Base-by-base conservation (phyloP, 2,888 invertebrate species). In the Himalopsyche tibetana region DNA sequence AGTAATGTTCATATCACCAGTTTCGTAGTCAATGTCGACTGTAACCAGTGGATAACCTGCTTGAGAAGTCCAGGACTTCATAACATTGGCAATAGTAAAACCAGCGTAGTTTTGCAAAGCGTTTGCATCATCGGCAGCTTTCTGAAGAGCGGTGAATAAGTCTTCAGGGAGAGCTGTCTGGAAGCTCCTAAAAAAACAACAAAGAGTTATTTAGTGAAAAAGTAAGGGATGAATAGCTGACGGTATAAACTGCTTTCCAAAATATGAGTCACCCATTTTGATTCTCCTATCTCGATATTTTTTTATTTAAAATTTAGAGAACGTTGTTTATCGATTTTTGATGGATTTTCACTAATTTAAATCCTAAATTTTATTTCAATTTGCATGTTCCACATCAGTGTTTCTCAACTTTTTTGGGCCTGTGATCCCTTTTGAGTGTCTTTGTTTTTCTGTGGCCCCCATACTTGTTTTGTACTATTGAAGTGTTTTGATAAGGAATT, bases 61-160 rank as follows among this genome's bases (percentile, higher is more conserved):
- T 89, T 95, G 93, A 42, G 93, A 93, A 0, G 95, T 93, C 96
- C 96, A 96, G 0, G 93, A 91, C 85, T 91, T 92, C 89, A 95
- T 94, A 90, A 95, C 94, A 63, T 91, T 91, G 84, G 92, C 92
- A 36, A 74, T 28, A 11, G 28, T 51, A 11, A 5, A 40, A 12
- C 1, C 80, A 11, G 80, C 38, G 56, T 93, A 92, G n/a, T 90
- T 90, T 2, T 89, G 88, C 38, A 93, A 89, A 0, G 93, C 91
- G 3, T 90, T 90, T 2, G 89, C 89, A 0, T 85, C 40, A 0
- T 88, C 89, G 0, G 90, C 89, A 0, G 91, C 92, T 86, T 90
- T 89, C 88, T 93, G 91, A 0, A 95, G 91, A 17, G 92, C 90
- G 83, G 90, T 88, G 88, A 94, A 94, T 2, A 96, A 91, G 83